A percentile compares a stretch with the other conserved stretches of the same genome.
These are phyloP conservation scores for Drosophila nr. medialis DNA, from an alignment of 2,888 invertebrate genomes.

Conservation along the genomic window DNA sequence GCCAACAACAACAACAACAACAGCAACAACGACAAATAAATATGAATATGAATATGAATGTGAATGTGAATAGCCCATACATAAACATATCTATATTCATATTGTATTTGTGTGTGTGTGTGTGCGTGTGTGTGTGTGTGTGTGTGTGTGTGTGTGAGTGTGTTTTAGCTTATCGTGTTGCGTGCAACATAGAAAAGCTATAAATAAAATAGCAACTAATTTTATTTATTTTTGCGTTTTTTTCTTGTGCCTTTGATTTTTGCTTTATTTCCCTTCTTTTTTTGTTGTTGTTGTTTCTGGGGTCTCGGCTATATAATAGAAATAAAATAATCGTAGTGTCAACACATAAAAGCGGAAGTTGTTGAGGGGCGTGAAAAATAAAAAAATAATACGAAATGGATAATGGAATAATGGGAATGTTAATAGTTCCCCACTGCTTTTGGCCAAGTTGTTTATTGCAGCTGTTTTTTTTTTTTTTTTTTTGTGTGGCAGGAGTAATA, in stretches of 20 bases:
- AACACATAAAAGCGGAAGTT: constrained; percentile 46
- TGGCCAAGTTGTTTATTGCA: constrained; percentile 1
- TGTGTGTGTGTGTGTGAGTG: constrained; percentile 14
- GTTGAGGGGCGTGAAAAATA: constrained; percentile 13
- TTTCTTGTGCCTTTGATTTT: constrained; percentile 11
- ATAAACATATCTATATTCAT: constrained; percentile 7
- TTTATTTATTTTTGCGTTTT: constrained; percentile 73
- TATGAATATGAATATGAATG: constrained; percentile 40
- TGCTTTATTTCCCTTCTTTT: neutral
- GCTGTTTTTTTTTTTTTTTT: neutral
- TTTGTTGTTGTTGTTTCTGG: neutral
- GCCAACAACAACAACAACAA: constrained; percentile 8
- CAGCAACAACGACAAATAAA: constrained; percentile 34
- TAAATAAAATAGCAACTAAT: constrained; percentile 82
- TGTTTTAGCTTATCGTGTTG: constrained; percentile 39
- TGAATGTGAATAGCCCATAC: constrained; percentile 10
- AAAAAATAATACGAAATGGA: constrained; percentile 4
- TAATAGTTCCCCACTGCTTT: neutral
- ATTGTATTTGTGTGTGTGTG: neutral
- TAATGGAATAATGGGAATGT: constrained; percentile 2
- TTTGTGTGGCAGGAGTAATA: neutral
- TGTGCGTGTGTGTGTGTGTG: constrained; percentile 9
- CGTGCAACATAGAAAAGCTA: constrained; percentile 47
- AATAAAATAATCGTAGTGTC: constrained; percentile 72
- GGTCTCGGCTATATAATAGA: constrained; percentile 30